Evolutionary conservation across 2,113 vertebrate species (phyloP).

Genomic region (Maccullochella peelii): DNA sequence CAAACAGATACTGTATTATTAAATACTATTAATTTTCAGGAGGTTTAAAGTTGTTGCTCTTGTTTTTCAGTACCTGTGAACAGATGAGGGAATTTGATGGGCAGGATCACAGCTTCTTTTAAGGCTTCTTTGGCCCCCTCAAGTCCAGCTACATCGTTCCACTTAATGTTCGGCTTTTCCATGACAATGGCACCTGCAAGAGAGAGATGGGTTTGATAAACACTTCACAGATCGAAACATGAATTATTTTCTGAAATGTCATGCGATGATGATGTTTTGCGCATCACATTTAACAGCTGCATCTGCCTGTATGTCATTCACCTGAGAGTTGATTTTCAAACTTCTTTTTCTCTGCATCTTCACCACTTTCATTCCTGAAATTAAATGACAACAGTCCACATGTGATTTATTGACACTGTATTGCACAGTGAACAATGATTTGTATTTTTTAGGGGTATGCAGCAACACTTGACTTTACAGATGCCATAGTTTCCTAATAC

Average conservation of each 20-base stretch:
- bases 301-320: slow-evolving; percentile 65
- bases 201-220: background rate
- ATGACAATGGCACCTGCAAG: slow-evolving; percentile 92
- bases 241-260: background rate
- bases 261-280: background rate
- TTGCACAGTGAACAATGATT: background rate
- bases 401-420: background rate
- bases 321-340: slow-evolving; percentile 96
- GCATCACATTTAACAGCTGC: background rate
- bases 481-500: background rate
- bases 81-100: slow-evolving; percentile 97
- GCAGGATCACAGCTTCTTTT: slow-evolving; percentile 96
- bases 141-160: slow-evolving; percentile 94
- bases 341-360: slow-evolving; percentile 95
- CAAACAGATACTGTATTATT: slow-evolving; percentile 67
- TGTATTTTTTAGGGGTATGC: background rate
- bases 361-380: slow-evolving; percentile 92
- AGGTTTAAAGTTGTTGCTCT: background rate
- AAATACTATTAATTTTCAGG: slow-evolving; percentile 83
- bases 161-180: slow-evolving; percentile 97
- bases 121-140: slow-evolving; percentile 97
- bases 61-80: slow-evolving; percentile 87
- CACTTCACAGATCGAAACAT: background rate
- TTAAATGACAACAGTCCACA: background rate
- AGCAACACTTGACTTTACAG: background rate